Evolutionary conservation across 2,797 vertebrate genomes (phyloP).

Genomic region (Chlorospingus semifuscus): DNA sequence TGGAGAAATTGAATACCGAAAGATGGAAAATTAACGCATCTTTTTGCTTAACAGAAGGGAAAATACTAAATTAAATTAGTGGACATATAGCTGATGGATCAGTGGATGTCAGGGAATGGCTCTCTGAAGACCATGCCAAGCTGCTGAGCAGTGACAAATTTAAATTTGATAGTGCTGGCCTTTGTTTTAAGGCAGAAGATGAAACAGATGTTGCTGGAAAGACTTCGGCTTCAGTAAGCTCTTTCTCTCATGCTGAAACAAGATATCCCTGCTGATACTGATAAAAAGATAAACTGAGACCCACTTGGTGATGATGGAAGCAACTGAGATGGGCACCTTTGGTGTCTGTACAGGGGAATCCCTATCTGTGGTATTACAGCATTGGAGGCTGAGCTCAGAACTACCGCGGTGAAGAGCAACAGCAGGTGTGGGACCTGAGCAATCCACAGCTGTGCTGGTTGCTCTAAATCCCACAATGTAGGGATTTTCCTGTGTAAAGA

Average conservation of each 20-base stretch:
- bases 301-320: neutral
- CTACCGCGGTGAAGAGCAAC: neutral
- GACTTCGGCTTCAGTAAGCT: neutral
- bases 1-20: neutral
- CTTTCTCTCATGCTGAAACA: neutral
- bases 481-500: neutral
- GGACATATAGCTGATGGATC: neutral
- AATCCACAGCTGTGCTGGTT: neutral
- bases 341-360: fast-evolving
- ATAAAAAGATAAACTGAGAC: neutral
- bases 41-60: neutral
- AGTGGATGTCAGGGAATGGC: neutral
- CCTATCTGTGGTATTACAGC: neutral
- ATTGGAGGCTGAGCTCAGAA: neutral
- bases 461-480: neutral
- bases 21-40: neutral
- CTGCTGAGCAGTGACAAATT: neutral
- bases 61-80: neutral
- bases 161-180: neutral
- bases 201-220: neutral
- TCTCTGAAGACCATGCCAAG: neutral
- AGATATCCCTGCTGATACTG: neutral
- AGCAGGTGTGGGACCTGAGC: neutral
- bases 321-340: neutral
- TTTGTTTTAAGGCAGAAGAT: neutral